Percentiles rank a stretch among this genome's conserved stretches.
These are phyloP conservation scores for Epirrita christyi DNA, from an alignment of 2,888 invertebrate genomes.

Conservation along the genomic window DNA sequence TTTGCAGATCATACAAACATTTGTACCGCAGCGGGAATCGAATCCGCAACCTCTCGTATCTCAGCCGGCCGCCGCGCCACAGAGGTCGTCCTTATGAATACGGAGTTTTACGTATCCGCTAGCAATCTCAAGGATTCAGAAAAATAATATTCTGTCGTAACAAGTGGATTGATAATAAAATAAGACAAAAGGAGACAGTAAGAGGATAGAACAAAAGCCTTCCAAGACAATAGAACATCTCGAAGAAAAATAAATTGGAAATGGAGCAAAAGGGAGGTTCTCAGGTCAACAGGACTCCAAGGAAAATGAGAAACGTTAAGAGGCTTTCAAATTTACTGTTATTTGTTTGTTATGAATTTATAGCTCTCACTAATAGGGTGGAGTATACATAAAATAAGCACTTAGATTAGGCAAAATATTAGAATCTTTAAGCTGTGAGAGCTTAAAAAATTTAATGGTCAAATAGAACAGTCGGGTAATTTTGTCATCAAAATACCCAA, in stretches of 20 bases:
- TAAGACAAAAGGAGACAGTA: conserved; percentile 34
- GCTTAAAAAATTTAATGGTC: too few relatives aligned
- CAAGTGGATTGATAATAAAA: conserved; percentile 20
- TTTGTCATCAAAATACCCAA: too few relatives aligned
- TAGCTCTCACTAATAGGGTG: conserved; percentile 5
- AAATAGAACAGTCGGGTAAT: too few relatives aligned
- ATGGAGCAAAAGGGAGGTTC: conserved; percentile 33
- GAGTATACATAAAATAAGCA: too few relatives aligned
- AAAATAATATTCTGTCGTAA: conserved; percentile 9
- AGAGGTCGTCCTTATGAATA: not conserved
- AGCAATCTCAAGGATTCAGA: not conserved
- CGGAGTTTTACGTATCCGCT: not conserved
- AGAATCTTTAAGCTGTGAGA: too few relatives aligned
- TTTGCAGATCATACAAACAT: too few relatives aligned
- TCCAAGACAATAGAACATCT: conserved; percentile 33
- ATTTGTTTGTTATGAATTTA: conserved; percentile 16
- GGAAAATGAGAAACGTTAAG: conserved; percentile 28
- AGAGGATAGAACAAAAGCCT: conserved; percentile 38
- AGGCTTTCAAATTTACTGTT: conserved; percentile 25
- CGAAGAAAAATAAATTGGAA: conserved; percentile 42
- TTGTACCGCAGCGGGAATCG: too few relatives aligned
- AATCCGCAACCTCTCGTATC: too few relatives aligned
- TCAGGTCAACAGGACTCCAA: conserved; percentile 37
- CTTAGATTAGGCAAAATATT: too few relatives aligned
- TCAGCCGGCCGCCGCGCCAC: too few relatives aligned